These are phyloP conservation scores for Sphinx pinastri DNA, from an alignment of 2,888 invertebrate genomes.

Conservation along the genomic window DNA sequence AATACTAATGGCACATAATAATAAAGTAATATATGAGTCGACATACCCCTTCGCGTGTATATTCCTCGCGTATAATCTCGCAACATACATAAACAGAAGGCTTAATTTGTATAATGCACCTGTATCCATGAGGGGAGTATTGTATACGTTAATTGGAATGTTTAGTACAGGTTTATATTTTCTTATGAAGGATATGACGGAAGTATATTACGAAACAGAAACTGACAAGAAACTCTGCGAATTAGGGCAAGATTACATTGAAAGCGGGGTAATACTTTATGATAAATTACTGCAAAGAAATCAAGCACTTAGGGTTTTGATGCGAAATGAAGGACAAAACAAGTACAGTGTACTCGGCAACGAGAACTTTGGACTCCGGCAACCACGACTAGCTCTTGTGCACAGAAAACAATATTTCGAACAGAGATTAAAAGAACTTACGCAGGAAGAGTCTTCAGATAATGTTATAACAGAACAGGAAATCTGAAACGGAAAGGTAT, in stretches of 20 bases:
- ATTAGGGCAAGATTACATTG: conserved; percentile 85
- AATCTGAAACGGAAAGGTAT: not conserved
- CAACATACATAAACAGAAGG: conserved; percentile 78
- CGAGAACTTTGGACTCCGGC: conserved; percentile 86
- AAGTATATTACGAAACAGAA: conserved; percentile 84
- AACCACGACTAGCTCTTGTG: conserved; percentile 86
- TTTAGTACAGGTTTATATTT: conserved; percentile 86
- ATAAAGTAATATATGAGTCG: conserved; percentile 84
- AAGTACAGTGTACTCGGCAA: conserved; percentile 88
- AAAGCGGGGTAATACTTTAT: conserved; percentile 91
- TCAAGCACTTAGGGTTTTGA: conserved; percentile 86
- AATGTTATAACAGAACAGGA: conserved; percentile 25
- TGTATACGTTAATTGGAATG: conserved; percentile 83
- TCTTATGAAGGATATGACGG: conserved; percentile 86
- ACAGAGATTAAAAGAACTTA: conserved; percentile 66
- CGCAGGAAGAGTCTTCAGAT: conserved; percentile 28
- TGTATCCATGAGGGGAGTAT: conserved; percentile 59
- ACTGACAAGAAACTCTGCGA: conserved; percentile 86
- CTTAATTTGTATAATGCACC: conserved; percentile 84
- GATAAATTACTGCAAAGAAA: conserved; percentile 89
- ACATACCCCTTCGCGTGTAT: conserved; percentile 77
- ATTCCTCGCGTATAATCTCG: conserved; percentile 79
- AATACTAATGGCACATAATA: conserved; percentile 85
- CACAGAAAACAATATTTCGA: conserved; percentile 88
- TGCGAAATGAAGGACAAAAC: conserved; percentile 85